A percentile compares a stretch with the other conserved stretches of the same genome.
These are phyloP conservation scores for Pseudorasbora parva DNA, from an alignment of 2,113 vertebrate species.

Conservation along the genomic window DNA sequence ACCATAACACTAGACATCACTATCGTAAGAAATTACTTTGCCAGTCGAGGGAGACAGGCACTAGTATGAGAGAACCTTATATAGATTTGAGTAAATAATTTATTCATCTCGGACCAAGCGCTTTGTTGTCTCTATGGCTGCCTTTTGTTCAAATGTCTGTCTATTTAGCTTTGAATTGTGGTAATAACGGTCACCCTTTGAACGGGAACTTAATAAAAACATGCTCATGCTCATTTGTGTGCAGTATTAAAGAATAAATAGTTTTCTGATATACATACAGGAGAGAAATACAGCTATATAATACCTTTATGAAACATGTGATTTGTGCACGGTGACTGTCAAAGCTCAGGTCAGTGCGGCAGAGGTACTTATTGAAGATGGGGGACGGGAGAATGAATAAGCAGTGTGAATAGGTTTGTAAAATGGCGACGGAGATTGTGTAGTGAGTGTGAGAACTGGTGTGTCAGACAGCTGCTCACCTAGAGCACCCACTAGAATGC, in stretches of 20 bases:
- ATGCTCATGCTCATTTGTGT: neutral
- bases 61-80: neutral
- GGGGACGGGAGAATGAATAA: constrained; percentile 78
- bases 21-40: neutral
- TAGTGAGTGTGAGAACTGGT: constrained; percentile 69
- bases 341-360: constrained; percentile 70
- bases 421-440: constrained; percentile 86
- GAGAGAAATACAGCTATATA: neutral
- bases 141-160: constrained; percentile 22
- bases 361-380: constrained; percentile 75
- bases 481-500: constrained; percentile 8
- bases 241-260: neutral
- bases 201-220: constrained; percentile 4
- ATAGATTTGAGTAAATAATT: neutral
- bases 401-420: constrained; percentile 83
- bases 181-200: constrained; percentile 20
- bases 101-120: neutral
- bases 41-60: neutral
- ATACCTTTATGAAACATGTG: neutral
- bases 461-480: constrained; percentile 46
- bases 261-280: neutral
- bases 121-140: constrained; percentile 20
- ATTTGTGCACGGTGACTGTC: constrained; percentile 48
- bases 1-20: neutral
- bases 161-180: neutral